Evolutionary conservation across 2,113 vertebrate species (phyloP), one percentile per base, ranked within the genome.

Genomic region (Triplophysa dalaica): DNA sequence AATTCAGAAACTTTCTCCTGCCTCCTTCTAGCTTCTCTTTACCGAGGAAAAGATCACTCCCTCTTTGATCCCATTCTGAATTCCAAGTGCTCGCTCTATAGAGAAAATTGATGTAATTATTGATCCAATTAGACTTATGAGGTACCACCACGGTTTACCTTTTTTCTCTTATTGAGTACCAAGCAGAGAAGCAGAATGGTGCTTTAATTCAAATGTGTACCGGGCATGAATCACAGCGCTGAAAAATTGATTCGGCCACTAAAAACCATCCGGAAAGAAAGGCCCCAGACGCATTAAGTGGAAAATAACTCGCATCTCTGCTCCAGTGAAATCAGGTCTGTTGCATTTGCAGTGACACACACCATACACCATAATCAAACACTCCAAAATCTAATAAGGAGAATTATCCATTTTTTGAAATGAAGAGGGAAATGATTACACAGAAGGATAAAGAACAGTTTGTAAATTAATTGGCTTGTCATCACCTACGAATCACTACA

Each of bases 101-200:
- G 72, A 66, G 64, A 81, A 76, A 75, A 81, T 81, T 69, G 52
- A 81, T 62, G 64, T 76, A 69, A 74, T 81, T 81, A 81, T 81
- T 81, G 79, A 81, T 76, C 56, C 64, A 81, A 81, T 81, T 81
- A 81, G 64, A 69, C 45, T 48, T 81, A 81, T 69, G 65, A 50
- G 72, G 79, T 69, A 69, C 50, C 56, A 69, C 61, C 29, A 45
- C 38, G 56, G 33, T 81, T 81, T 81, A 81, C 54, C 54, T 63
- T 19, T 62, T 68, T 76, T 38, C n/a, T n/a, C 13, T 52, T 76
- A 76, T 76, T 75, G 72, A 64, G 72, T 54, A 61, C 62, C 41
- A 38, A 67, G 65, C 70, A 61, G 63, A 45, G 79, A 48, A 21
- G 4, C 45, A 67, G 26, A 69, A 76, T 62, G 52, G 66, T 48